A percentile compares a stretch with the other conserved stretches of the same genome.
phyloP scores from a whole-genome alignment of 2,113 vertebrate species.

The Colinus virginianus region DNA sequence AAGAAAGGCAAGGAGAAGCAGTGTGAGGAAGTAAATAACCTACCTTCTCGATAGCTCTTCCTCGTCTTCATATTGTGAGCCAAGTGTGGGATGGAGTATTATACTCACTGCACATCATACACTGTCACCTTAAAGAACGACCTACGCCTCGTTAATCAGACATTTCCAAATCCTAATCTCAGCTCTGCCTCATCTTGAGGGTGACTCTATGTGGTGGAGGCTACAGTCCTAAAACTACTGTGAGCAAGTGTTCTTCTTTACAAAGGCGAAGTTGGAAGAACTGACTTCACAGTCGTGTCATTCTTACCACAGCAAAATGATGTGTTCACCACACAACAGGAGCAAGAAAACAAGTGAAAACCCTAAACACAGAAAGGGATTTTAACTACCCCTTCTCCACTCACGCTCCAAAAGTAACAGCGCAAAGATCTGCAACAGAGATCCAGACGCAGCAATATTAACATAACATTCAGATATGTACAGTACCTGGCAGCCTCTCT shows the following conservation, averaged over 20 bases:
- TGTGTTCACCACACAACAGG: not conserved
- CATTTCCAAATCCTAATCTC: not conserved
- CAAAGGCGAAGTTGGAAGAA: not conserved
- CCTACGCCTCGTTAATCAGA: not conserved
- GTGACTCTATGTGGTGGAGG: not conserved
- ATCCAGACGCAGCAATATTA: not conserved
- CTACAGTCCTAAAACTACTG: not conserved
- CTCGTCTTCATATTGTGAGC: not conserved
- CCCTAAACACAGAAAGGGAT: not conserved
- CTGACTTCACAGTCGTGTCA: not conserved
- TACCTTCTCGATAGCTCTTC: not conserved
- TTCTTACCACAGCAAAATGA: not conserved
- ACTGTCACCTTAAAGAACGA: accelerated
- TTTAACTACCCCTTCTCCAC: not conserved
- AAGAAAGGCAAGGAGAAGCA: not conserved
- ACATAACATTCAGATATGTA: not conserved
- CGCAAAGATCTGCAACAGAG: not conserved
- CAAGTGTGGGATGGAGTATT: not conserved
- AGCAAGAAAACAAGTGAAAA: not conserved
- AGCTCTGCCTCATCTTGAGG: not conserved
- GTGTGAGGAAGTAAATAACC: not conserved
- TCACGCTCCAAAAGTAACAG: not conserved
- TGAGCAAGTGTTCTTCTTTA: not conserved
- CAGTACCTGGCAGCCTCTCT: slow-evolving; percentile 96
- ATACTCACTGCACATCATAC: not conserved